Base-by-base conservation (phyloP, 2,797 vertebrate genomes). In the Avahi laniger region DNA sequence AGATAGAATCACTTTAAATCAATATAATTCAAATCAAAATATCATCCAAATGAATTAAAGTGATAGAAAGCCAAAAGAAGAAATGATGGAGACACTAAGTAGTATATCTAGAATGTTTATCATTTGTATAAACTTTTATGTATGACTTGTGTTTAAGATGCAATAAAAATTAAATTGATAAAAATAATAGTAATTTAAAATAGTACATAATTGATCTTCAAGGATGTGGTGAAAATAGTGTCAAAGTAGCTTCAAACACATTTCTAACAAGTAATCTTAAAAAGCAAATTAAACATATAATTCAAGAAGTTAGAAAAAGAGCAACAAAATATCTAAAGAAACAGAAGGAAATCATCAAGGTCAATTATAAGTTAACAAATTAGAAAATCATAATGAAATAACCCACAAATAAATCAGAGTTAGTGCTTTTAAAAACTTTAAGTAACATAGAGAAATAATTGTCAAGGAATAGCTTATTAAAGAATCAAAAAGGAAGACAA, bases 251-350 rank as follows among this genome's bases (percentile, higher is more conserved):
- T 84, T 73, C 41, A 95, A 91, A 48, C 2, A 73, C 8, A 30
- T 72, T 63, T 91, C 28, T 93, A 81, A 35, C 30, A 93, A 75
- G 18, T 90, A 63, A 13, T 95, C 88, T 95, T 83, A 17, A 63
- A 59, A 82, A 52, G 13, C 43, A 9, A 78, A 83, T 57, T 35
- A 79, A 91, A 73, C 70, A 5, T 59, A 20, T 17, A 79, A 59
- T 88, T 91, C 30, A 75, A 48, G 8, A 91, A 65, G 11, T 72
- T 79, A 41, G n/a, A 67, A 89, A 83, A 93, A 61, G 8, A 46
- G 14, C 33, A 82, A 63, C 50, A 57, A 63, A 70, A 38, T 59
- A 59, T 24, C 30, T 85, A 46, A 63, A 67, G 63, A 35, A 59
- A 81, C n/a, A 52, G 33, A 76, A 86, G 15, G 5, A 88, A 50